Evolutionary conservation across 2,888 invertebrate genomes (phyloP), one percentile per base, ranked within the genome.

Genomic region (Acholoe squamosa): DNA sequence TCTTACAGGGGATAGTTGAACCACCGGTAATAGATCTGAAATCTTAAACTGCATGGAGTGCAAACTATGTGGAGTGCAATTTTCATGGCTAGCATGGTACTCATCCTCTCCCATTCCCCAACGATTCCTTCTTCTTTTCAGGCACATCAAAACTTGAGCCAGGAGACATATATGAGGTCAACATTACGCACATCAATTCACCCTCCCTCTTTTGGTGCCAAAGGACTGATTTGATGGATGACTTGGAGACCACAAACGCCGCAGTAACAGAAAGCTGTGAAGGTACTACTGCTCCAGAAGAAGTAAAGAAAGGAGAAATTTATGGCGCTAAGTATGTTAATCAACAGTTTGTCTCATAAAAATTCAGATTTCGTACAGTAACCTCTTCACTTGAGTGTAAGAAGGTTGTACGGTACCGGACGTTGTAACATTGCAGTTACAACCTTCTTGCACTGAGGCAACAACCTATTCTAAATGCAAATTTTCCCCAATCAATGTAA

Each of bases 151-250:
- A 19, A 77, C 84, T 84, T 19, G 16, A 84, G 31, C 12, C 25
- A 19, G 86, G 86, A 25, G 52, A 52, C 31, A 52, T 28, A 16
- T 28, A 77, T 3, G 89, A 89, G 31, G 54, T 89, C 28, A 28
- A 43, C n/a, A 92, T 94, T 1, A 93, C 93, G 61, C 93, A 94
- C 90, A 92, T 94, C 7, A 92, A 93, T 56, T 93, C 93, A 25
- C 94, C 95, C 14, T 92, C 92, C 51, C 93, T 93, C 67, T 90
- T 90, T 54, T 90, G 86, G 88, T 90, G 90, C 33, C 86, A 88
- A n/a, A 25, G 31, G 0, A 28, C 19, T 10, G 25, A 54, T 19
- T 28, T 12, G 19, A 54, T 43, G 16, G 80, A 28, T 0, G 34
- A 67, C 7, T 31, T 14, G 10, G 31, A 86, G 14, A 14, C 14